phyloP scores from a whole-genome alignment of 1,140 invertebrate genomes.

The Hesperophylax magnus region DNA sequence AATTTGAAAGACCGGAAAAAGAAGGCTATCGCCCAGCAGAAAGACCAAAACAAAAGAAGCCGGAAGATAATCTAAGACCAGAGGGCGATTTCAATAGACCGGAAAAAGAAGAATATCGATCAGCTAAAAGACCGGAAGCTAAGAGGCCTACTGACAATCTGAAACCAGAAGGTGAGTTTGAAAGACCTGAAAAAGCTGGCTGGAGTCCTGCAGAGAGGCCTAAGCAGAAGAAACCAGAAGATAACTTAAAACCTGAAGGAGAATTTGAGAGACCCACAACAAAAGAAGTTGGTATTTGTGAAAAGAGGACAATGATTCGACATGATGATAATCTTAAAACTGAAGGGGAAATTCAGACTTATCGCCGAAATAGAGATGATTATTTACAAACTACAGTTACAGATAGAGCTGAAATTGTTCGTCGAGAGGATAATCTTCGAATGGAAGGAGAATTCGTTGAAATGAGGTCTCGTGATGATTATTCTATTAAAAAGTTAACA shows the following conservation, averaged over 20 bases:
- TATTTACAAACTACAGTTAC: slow-evolving; percentile 71
- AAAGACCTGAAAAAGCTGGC: slow-evolving; percentile 64
- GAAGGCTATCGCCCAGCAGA: slow-evolving; percentile 64
- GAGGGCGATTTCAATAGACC: slow-evolving; percentile 71
- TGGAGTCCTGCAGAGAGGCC: slow-evolving; percentile 67
- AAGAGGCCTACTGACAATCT: slow-evolving; percentile 73
- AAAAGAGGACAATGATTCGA: slow-evolving; percentile 64
- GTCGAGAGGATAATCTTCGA: slow-evolving; percentile 75
- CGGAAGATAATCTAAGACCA: slow-evolving; percentile 61
- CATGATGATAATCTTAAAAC: slow-evolving; percentile 70
- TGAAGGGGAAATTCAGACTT: slow-evolving; percentile 72
- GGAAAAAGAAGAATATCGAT: slow-evolving; percentile 55
- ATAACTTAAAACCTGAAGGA: slow-evolving; percentile 73
- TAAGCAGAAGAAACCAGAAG: slow-evolving; percentile 64
- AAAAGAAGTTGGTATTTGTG: slow-evolving; percentile 64
- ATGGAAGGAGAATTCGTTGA: slow-evolving; percentile 76
- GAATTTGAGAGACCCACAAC: slow-evolving; percentile 69
- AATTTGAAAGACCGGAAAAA: slow-evolving; percentile 70
- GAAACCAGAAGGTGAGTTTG: slow-evolving; percentile 73
- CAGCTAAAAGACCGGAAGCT: slow-evolving; percentile 62
- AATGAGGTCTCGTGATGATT: slow-evolving; percentile 71
- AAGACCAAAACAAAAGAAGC: slow-evolving; percentile 70
- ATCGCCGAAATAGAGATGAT: slow-evolving; percentile 70
- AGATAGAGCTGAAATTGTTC: slow-evolving; percentile 73
- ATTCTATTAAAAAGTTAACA: slow-evolving; percentile 62